A percentile compares a stretch with the other conserved stretches of the same genome.
Evolutionary conservation across 2,888 invertebrate genomes (phyloP).

Genomic region (Dasypolia templi): DNA sequence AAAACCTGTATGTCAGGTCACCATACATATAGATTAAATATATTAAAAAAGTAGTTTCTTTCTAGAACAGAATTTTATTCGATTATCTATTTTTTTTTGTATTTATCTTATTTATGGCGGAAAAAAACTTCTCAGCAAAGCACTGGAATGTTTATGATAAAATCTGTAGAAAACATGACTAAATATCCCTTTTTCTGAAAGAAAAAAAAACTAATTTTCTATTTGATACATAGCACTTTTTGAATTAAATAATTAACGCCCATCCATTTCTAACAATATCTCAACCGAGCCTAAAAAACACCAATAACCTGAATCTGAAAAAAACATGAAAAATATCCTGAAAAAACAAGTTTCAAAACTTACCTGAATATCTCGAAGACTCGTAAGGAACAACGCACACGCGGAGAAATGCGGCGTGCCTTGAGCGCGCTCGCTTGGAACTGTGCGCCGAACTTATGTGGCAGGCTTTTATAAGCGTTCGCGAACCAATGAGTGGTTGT

Average conservation of each 20-base stretch:
- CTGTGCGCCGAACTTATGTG: conserved; percentile 49
- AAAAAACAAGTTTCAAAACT: conserved; percentile 53
- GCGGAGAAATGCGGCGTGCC: conserved; percentile 52
- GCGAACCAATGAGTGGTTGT: conserved; percentile 53
- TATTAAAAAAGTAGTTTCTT: neutral
- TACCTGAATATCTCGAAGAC: conserved; percentile 57
- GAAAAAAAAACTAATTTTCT: neutral
- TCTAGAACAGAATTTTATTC: neutral
- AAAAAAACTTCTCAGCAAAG: neutral
- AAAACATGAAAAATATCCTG: neutral
- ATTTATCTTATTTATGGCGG: neutral
- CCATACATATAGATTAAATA: too few species aligned
- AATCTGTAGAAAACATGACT: neutral
- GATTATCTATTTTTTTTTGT: too few species aligned
- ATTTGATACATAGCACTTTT: neutral
- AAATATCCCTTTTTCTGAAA: neutral
- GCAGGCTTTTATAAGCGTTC: conserved; percentile 60
- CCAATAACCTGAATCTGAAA: neutral
- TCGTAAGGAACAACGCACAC: conserved; percentile 59
- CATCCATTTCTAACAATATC: neutral
- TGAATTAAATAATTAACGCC: neutral
- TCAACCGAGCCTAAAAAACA: neutral
- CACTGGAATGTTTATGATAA: neutral
- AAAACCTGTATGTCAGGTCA: too few species aligned
- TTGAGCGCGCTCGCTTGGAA: conserved; percentile 53